Base-by-base conservation (phyloP, 2,888 invertebrate genomes). In the Anarsia innoxiella region DNA sequence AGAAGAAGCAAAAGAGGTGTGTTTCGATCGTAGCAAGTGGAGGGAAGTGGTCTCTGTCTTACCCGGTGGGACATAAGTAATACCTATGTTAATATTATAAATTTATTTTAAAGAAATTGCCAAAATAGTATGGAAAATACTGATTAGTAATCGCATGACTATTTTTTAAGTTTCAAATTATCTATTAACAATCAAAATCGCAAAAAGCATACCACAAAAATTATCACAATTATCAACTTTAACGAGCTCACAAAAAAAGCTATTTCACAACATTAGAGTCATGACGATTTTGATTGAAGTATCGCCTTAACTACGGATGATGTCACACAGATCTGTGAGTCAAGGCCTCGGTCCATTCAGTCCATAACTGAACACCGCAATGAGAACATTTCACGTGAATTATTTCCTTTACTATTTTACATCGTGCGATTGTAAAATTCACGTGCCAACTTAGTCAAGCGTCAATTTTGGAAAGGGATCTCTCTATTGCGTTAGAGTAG, bases 391-490 rank as follows among this genome's bases (percentile, higher is more conserved):
- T 64, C 58, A 61, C 49, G 53, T 44, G 36, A 40, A 55, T 42
- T 47, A 48, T 47, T 51, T 59, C 61, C 64, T 52, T 54, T 59
- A 51, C 45, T 50, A 57, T 67, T 61, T 68, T 49, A 54, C 47
- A 55, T 53, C 60, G 53, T 61, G 53, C 69, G 75, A 78, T 73
- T 77, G 74, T 57, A 49, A 56, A 54, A 71, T 66, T 49, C 66
- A 68, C 71, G 72, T 70, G 58, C 72, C 66, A 30, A 77, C 76
- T 40, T 78, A 76, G 59, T 49, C 37, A 42, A 15, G 25, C 12
- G 5, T 9, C 25, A 9, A 25, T 16, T 23, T 30, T 3, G 15
- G 12, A 26, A n/a, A 31, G 33, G 31, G 41, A 37, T 27, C 39
- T 34, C 29, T 35, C n/a, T 28, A 25, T 44, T 41, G 37, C 31